phyloP scores from a whole-genome alignment of 1,140 invertebrate genomes.

The Pseudomyrmex cubaensis region DNA sequence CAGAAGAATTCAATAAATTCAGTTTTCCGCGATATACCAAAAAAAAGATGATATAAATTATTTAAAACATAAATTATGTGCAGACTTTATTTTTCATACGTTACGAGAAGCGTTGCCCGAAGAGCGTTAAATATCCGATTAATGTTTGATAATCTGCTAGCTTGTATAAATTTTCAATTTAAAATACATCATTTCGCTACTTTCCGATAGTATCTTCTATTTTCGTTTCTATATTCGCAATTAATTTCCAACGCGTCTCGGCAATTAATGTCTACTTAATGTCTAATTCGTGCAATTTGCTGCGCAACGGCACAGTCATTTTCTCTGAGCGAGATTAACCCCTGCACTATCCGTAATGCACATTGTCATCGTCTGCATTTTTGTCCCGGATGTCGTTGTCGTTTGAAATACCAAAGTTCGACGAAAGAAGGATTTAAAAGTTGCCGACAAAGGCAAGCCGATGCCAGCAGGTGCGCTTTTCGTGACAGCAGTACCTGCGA shows the following conservation, averaged over 20 bases:
- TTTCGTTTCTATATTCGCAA: conserved; percentile 42
- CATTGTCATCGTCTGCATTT: conserved; percentile 50
- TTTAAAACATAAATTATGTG: too few species aligned
- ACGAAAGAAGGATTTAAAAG: background rate
- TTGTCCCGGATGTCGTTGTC: conserved; percentile 40
- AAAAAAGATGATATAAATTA: too few species aligned
- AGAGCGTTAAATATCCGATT: too few species aligned
- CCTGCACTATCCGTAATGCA: conserved; percentile 48
- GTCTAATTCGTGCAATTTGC: conserved; percentile 45
- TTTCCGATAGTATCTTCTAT: background rate
- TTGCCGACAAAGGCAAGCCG: conserved; percentile 54
- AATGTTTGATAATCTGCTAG: too few species aligned
- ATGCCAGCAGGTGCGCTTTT: conserved; percentile 46
- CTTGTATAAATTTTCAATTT: background rate
- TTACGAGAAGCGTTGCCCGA: too few species aligned
- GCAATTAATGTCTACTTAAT: conserved; percentile 47
- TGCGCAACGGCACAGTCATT: conserved; percentile 6
- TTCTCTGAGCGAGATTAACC: conserved; percentile 12
- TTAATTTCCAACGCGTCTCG: conserved; percentile 35
- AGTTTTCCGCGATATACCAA: too few species aligned
- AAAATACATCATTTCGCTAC: background rate
- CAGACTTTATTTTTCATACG: too few species aligned
- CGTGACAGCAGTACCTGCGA: conserved; percentile 23
- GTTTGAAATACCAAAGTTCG: conserved; percentile 51
- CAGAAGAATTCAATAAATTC: too few species aligned